A percentile compares a stretch with the other conserved stretches of the same genome.
These are phyloP conservation scores for Malurus elegans DNA, from an alignment of 2,113 vertebrate species.

Conservation along the genomic window DNA sequence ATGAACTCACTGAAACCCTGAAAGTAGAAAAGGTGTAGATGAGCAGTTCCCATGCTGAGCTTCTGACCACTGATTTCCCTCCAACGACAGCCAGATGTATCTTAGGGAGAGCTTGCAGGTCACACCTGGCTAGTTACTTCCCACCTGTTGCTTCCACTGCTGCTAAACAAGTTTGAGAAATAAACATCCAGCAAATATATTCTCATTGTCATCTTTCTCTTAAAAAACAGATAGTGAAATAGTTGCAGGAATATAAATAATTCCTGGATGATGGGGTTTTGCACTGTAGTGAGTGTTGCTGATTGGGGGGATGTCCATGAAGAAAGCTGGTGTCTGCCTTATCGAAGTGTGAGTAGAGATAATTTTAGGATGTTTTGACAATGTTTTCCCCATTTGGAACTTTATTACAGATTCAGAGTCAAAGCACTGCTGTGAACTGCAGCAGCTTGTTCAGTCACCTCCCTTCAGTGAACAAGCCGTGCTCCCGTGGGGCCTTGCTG, in stretches of 20 bases:
- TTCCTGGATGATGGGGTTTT: not conserved
- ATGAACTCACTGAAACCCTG: not conserved
- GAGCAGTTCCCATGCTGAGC: not conserved
- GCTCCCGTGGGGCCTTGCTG: not conserved
- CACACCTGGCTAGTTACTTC: not conserved
- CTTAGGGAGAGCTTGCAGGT: not conserved
- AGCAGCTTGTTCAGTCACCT: constrained; percentile 26
- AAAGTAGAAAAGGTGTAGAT: constrained; percentile 26
- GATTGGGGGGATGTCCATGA: not conserved
- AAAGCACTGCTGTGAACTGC: not conserved
- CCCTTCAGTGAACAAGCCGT: not conserved
- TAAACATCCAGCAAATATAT: not conserved
- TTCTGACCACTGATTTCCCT: not conserved
- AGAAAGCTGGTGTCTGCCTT: not conserved
- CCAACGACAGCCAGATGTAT: not conserved
- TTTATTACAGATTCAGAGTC: not conserved
- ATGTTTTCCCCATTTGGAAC: not conserved
- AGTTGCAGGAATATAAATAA: not conserved
- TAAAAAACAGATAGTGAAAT: not conserved
- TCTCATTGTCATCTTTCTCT: not conserved
- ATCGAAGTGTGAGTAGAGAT: not conserved
- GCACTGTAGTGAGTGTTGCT: not conserved
- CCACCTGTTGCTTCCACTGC: not conserved
- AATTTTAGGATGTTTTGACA: not conserved
- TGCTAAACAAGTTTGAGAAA: not conserved